These are phyloP conservation scores for Eupithecia insigniata DNA, from an alignment of 2,888 invertebrate genomes.

Conservation along the genomic window DNA sequence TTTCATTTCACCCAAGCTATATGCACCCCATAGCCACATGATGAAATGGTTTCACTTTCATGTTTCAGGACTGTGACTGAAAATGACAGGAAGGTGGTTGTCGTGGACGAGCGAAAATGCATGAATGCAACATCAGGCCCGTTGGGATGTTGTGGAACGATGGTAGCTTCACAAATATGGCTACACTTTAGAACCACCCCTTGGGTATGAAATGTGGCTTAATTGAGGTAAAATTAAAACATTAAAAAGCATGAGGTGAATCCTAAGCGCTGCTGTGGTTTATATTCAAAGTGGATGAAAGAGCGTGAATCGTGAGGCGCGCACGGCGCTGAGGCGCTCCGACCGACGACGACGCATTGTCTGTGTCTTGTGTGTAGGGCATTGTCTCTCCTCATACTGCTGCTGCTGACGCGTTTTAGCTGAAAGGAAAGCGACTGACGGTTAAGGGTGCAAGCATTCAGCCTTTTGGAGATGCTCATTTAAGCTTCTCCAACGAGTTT, in stretches of 20 bases:
- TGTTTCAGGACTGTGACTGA: background rate
- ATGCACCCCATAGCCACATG: background rate
- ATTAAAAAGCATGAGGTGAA: background rate
- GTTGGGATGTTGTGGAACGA: background rate
- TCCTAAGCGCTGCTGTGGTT: conserved; percentile 23
- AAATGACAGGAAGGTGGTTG: background rate
- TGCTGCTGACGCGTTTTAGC: conserved; percentile 74
- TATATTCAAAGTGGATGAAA: conserved; percentile 27
- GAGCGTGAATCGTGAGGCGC: conserved; percentile 59
- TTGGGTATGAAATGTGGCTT: background rate
- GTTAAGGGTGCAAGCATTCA: background rate
- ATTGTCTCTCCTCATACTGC: conserved; percentile 66
- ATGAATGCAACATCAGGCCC: background rate
- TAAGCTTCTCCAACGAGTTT: background rate
- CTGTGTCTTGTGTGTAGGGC: conserved; percentile 19
- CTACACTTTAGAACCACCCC: background rate
- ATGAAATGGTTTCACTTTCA: background rate
- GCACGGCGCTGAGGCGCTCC: conserved; percentile 66
- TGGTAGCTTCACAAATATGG: background rate
- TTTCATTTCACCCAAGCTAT: background rate
- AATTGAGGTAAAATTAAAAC: background rate
- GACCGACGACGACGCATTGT: conserved; percentile 77
- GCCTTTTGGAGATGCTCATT: background rate
- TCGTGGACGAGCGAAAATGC: background rate
- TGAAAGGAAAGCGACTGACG: background rate